These are phyloP conservation scores for Malurus leucopterus DNA, from an alignment of 2,797 vertebrate genomes.

Conservation along the genomic window DNA sequence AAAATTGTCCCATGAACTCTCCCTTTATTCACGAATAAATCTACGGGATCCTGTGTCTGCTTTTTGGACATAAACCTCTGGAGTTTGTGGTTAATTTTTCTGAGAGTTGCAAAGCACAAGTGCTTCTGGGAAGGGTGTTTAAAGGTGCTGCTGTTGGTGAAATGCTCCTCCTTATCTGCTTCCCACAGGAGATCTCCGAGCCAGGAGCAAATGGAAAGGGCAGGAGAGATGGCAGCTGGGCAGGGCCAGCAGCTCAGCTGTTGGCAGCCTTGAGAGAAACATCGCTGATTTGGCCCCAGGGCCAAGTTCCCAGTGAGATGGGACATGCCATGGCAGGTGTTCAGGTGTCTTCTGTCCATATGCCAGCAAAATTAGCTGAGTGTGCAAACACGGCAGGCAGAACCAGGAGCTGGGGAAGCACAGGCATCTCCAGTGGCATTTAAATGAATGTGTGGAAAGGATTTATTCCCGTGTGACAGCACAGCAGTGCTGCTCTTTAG, in stretches of 20 bases:
- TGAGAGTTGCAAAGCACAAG: neutral
- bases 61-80: no score
- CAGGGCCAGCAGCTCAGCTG: neutral
- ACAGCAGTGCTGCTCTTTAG: neutral
- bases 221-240: neutral
- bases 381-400: neutral
- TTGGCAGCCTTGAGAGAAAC: neutral
- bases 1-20: no score
- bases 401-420: neutral
- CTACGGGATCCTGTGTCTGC: no score
- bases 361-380: rapidly evolving
- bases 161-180: neutral
- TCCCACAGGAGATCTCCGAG: rapidly evolving
- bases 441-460: neutral
- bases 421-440: neutral
- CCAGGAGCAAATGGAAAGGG: rapidly evolving
- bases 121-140: neutral
- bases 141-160: neutral
- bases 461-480: neutral
- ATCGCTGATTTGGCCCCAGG: neutral
- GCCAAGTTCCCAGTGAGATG: rapidly evolving
- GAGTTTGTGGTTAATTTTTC: no score
- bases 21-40: no score
- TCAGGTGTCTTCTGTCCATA: neutral
- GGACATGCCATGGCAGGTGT: rapidly evolving